Percentiles rank a stretch among this genome's conserved stretches.
Evolutionary conservation across 2,113 vertebrate genomes (phyloP).

Genomic region (Bos taurus): DNA sequence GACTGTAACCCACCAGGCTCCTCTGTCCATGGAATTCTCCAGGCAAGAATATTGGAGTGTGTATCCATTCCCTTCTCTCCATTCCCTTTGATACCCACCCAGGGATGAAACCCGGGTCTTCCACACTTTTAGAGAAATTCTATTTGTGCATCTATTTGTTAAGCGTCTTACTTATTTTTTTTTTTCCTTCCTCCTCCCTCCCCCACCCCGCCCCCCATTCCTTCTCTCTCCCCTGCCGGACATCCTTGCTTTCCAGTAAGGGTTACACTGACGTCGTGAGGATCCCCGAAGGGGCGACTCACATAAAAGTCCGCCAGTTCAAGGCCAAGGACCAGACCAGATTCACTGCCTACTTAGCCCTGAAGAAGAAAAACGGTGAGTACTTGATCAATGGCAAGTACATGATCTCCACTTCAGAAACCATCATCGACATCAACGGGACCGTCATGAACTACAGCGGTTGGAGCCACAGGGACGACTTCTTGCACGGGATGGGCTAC

Average conservation of each 20-base stretch:
- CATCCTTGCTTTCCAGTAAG: conserved; percentile 81
- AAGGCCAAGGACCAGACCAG: conserved; percentile 93
- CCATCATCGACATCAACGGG: conserved; percentile 92
- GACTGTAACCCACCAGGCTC: not conserved
- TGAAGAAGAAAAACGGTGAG: conserved; percentile 89
- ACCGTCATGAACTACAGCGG: conserved; percentile 98
- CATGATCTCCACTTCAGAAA: conserved; percentile 98
- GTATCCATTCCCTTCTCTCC: not conserved
- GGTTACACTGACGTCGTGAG: conserved; percentile 97
- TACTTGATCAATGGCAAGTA: conserved; percentile 98
- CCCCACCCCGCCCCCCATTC: accelerated
- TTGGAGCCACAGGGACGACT: conserved; percentile 96
- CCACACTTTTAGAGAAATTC: not conserved
- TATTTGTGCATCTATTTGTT: not conserved
- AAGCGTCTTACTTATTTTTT: not conserved
- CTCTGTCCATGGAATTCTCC: not conserved
- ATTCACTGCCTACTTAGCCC: conserved; percentile 94
- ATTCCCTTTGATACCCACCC: not conserved
- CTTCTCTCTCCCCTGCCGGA: not conserved
- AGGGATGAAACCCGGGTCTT: not conserved
- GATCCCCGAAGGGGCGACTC: conserved; percentile 94
- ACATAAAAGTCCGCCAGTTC: conserved; percentile 97
- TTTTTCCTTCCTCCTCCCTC: not conserved
- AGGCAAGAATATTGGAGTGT: not conserved
- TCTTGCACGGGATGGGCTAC: conserved; percentile 94